Evolutionary conservation across 1,140 invertebrate genomes (phyloP).

Genomic region (Penaeus indicus): DNA sequence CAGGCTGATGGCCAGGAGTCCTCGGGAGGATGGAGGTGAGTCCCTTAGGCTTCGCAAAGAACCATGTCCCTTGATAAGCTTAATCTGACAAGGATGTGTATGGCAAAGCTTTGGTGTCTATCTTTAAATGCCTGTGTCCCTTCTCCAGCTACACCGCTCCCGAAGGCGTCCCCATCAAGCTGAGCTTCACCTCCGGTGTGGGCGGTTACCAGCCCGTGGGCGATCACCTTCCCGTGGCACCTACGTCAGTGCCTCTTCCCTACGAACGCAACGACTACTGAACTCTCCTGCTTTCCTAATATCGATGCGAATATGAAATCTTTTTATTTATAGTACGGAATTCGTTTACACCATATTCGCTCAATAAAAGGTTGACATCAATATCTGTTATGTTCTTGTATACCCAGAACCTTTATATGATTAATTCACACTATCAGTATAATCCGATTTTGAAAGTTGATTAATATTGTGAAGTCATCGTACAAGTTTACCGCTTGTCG

Average conservation of each 20-base stretch:
- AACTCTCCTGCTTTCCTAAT: too few species aligned
- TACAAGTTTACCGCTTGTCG: too few species aligned
- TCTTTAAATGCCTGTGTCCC: not conserved
- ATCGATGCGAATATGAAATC: too few species aligned
- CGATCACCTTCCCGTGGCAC: not conserved
- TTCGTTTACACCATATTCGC: too few species aligned
- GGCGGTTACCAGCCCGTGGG: not conserved
- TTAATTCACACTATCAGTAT: too few species aligned
- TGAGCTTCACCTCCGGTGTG: not conserved
- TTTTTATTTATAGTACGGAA: too few species aligned
- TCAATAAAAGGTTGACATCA: too few species aligned
- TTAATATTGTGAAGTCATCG: too few species aligned
- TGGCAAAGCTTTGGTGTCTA: not conserved
- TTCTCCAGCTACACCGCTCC: conserved; percentile 14
- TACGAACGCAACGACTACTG: not conserved
- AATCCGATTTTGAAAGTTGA: too few species aligned
- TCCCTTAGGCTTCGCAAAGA: not conserved
- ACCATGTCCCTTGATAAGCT: not conserved
- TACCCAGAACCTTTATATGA: too few species aligned
- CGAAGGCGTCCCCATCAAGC: not conserved
- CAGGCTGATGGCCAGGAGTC: conserved; percentile 6
- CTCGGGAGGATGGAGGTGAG: not conserved
- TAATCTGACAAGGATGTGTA: too few species aligned
- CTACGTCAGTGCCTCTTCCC: not conserved
- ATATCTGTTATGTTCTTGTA: too few species aligned